Conservation (phyloP, 2,888 invertebrate genomes). For the Rhingia rostrata region DNA sequence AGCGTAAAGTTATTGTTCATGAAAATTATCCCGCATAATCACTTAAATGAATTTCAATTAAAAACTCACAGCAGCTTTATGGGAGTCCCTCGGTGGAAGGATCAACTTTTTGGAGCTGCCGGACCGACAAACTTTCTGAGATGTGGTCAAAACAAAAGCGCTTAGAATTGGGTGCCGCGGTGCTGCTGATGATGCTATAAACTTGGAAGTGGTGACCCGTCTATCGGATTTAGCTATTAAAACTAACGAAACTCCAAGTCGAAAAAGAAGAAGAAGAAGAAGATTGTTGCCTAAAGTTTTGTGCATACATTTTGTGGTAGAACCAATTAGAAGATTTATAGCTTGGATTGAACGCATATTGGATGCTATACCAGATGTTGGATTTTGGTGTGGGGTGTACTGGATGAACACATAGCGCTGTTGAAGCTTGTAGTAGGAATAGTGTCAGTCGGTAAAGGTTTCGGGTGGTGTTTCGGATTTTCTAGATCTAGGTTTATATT, state of each 20-base stretch:
- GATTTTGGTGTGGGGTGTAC: too few relatives aligned
- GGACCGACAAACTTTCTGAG: slow-evolving; percentile 47
- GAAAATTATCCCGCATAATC: slow-evolving; percentile 46
- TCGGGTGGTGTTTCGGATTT: too few relatives aligned
- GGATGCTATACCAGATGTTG: too few relatives aligned
- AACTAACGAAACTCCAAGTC: slow-evolving; percentile 42
- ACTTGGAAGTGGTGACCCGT: slow-evolving; percentile 66
- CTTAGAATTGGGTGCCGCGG: slow-evolving; percentile 49
- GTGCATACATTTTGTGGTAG: slow-evolving; percentile 66
- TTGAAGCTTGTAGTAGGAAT: too few relatives aligned
- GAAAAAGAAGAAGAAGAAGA: neutral
- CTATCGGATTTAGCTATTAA: slow-evolving; percentile 69
- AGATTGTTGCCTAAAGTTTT: slow-evolving; percentile 69
- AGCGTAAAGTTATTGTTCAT: slow-evolving; percentile 47
- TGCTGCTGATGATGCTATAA: slow-evolving; percentile 31
- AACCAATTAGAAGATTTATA: slow-evolving; percentile 70
- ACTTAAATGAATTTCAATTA: slow-evolving; percentile 69
- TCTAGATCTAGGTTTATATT: too few relatives aligned
- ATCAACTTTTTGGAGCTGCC: slow-evolving; percentile 10
- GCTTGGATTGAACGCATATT: neutral
- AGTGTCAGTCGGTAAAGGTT: too few relatives aligned
- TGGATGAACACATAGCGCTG: too few relatives aligned
- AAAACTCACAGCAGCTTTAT: slow-evolving; percentile 61
- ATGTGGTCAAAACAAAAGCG: slow-evolving; percentile 68
- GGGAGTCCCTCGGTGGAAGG: slow-evolving; percentile 12